phyloP scores from a whole-genome alignment of 2,113 vertebrate species.

The Megaleporinus macrocephalus region DNA sequence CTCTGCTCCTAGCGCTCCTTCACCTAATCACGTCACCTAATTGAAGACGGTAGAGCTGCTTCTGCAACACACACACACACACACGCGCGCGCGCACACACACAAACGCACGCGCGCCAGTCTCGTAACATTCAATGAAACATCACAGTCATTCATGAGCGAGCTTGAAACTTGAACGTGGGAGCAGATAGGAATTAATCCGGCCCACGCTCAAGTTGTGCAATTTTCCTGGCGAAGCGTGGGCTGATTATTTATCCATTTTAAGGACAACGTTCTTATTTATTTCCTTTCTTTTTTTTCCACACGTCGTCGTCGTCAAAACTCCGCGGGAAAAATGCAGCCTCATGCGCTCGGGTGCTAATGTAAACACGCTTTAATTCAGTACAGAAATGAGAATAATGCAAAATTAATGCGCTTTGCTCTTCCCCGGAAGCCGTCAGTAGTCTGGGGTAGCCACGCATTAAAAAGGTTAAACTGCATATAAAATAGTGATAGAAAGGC shows the following conservation, averaged over 20 bases:
- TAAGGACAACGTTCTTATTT: neutral
- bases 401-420: conserved; percentile 43
- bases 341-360: neutral
- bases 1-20: conserved; percentile 7
- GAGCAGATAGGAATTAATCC: neutral
- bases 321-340: neutral
- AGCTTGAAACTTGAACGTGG: neutral
- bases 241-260: neutral
- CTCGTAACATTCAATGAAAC: neutral
- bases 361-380: conserved; percentile 24
- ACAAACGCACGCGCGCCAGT: neutral
- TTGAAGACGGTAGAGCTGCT: conserved; percentile 4
- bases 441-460: conserved; percentile 55
- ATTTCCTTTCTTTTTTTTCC: neutral
- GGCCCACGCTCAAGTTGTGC: neutral
- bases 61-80: neutral
- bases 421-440: conserved; percentile 52
- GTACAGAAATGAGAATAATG: conserved; percentile 14
- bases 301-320: neutral
- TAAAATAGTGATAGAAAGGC: conserved; percentile 77
- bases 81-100: no score
- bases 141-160: neutral
- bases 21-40: conserved; percentile 39
- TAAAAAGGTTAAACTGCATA: conserved; percentile 84
- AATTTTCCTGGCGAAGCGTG: neutral